These are phyloP conservation scores for Cephus sareptanus DNA, from an alignment of 2,888 invertebrate species.

Conservation along the genomic window DNA sequence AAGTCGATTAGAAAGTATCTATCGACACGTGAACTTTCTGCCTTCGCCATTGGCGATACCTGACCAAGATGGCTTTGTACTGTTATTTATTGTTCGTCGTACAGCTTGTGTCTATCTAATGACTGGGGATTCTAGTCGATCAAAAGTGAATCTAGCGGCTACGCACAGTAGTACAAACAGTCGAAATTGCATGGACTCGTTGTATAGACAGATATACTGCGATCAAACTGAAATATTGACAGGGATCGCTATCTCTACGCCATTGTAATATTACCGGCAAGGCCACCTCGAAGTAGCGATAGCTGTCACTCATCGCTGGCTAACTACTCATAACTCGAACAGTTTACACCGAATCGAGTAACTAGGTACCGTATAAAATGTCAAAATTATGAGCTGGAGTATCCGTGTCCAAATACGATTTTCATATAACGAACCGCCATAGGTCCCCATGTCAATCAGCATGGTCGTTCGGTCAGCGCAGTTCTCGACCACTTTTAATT, in stretches of 20 bases:
- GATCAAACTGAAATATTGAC: not conserved
- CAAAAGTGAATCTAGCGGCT: not conserved
- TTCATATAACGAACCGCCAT: constrained; percentile 13
- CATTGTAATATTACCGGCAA: constrained; percentile 19
- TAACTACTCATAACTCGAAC: constrained; percentile 28
- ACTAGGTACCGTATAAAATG: constrained; percentile 26
- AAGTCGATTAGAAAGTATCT: too few species aligned
- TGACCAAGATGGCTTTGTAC: not conserved
- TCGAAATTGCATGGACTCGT: not conserved
- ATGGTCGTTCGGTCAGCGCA: constrained; percentile 13
- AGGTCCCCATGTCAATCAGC: constrained; percentile 38
- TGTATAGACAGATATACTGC: not conserved
- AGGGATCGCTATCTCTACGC: constrained; percentile 15
- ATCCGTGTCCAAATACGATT: constrained; percentile 14
- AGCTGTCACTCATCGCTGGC: constrained; percentile 25
- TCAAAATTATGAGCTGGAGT: constrained; percentile 28
- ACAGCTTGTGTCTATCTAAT: not conserved
- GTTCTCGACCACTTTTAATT: constrained; percentile 37
- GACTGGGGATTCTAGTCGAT: not conserved
- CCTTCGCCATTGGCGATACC: not conserved
- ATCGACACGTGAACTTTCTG: too few species aligned
- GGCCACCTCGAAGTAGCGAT: constrained; percentile 25
- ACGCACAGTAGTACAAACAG: not conserved
- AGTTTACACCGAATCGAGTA: constrained; percentile 21
- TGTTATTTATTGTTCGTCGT: not conserved